Conservation (phyloP, 2,113 vertebrate species). For the Silurus asotus region DNA sequence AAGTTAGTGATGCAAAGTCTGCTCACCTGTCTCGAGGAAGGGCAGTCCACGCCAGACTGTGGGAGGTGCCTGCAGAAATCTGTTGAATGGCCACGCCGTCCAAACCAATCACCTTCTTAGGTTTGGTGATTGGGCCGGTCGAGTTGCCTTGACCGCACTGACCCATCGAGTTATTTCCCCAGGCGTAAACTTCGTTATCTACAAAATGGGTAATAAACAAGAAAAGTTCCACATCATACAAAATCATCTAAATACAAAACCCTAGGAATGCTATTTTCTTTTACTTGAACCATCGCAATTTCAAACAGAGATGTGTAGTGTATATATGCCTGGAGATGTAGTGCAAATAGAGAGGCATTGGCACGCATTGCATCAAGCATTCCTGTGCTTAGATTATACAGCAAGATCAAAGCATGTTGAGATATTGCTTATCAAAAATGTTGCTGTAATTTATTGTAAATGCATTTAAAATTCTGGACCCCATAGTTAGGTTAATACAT, state of each 20-base stretch:
- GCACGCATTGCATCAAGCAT: no score
- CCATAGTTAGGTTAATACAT: not conserved
- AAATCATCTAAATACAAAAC: not conserved
- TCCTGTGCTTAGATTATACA: not conserved
- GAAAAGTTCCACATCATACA: no score
- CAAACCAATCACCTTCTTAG: constrained; percentile 95
- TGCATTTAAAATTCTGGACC: not conserved
- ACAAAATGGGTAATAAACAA: constrained; percentile 12
- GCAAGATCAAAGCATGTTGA: not conserved
- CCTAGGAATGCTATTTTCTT: not conserved
- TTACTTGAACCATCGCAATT: no score
- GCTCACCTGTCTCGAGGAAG: constrained; percentile 92
- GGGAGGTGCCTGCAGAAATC: constrained; percentile 94
- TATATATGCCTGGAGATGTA: not conserved
- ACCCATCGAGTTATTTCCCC: constrained; percentile 99
- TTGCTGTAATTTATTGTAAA: not conserved
- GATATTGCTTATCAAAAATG: not conserved
- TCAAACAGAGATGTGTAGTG: no score
- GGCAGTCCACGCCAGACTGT: constrained; percentile 98
- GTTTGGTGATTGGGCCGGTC: constrained; percentile 96
- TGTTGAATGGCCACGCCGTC: constrained; percentile 96
- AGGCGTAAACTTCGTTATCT: constrained; percentile 99
- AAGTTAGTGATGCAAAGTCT: not conserved
- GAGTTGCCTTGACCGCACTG: constrained; percentile 98
- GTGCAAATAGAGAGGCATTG: not conserved